Percentiles rank a stretch among this genome's conserved stretches.
These are phyloP conservation scores for Lithophane leautieri DNA, from an alignment of 2,888 invertebrate genomes.

Conservation along the genomic window DNA sequence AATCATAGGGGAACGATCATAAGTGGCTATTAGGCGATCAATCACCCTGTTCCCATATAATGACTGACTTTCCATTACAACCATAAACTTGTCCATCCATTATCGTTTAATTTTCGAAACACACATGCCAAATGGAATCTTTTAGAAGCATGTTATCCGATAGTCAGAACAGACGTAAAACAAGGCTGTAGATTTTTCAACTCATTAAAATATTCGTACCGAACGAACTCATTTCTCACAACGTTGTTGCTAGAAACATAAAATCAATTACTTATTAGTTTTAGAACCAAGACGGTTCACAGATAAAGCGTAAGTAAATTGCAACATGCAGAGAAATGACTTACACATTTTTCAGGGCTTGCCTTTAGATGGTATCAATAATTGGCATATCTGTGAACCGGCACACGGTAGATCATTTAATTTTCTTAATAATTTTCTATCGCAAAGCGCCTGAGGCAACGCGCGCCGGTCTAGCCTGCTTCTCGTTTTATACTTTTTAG, in stretches of 20 bases:
- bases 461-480: constrained; percentile 77
- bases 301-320: constrained; percentile 82
- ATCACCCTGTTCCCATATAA: constrained; percentile 54
- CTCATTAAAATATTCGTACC: constrained; percentile 64
- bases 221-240: constrained; percentile 69
- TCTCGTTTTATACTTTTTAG: constrained; percentile 86
- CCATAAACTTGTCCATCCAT: constrained; percentile 35
- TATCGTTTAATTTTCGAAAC: constrained; percentile 34
- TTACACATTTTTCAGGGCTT: constrained; percentile 86
- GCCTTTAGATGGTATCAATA: constrained; percentile 86
- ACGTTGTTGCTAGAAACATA: constrained; percentile 75
- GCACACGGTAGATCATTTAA: constrained; percentile 89
- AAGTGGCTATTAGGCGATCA: constrained; percentile 47
- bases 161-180: constrained; percentile 52
- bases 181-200: constrained; percentile 54
- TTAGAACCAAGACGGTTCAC: constrained; percentile 75
- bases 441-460: constrained; percentile 82
- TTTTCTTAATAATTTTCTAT: constrained; percentile 91
- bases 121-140: constrained; percentile 32
- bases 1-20: constrained; percentile 53
- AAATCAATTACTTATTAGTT: constrained; percentile 85
- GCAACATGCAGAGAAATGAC: constrained; percentile 78
- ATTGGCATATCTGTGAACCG: constrained; percentile 88
- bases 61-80: constrained; percentile 32
- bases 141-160: constrained; percentile 44